phyloP scores from a whole-genome alignment of 92 coral and sea anemone genomes.

The Parazoanthus swiftii region DNA sequence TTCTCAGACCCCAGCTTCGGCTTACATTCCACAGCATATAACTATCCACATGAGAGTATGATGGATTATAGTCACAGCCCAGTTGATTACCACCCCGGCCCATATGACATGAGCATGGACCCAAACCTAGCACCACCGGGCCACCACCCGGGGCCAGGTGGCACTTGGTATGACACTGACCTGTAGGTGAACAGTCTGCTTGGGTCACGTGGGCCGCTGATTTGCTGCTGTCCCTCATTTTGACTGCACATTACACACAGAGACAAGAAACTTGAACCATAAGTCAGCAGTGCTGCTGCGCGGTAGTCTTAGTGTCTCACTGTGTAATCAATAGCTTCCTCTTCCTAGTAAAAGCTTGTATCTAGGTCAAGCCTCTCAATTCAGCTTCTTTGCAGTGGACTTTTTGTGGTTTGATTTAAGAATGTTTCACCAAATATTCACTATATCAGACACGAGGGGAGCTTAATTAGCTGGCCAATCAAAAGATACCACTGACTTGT shows the following conservation, averaged over 20 bases:
- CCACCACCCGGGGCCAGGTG: constrained; percentile 77
- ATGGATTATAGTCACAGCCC: constrained; percentile 72
- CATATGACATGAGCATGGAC: constrained; percentile 73
- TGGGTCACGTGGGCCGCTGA: too few species aligned
- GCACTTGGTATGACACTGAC: constrained; percentile 90
- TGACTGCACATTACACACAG: constrained; percentile 13
- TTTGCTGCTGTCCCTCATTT: background rate
- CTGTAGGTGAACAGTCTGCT: constrained; percentile 47
- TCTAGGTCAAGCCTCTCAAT: background rate
- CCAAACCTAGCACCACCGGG: constrained; percentile 71
- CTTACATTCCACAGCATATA: constrained; percentile 66
- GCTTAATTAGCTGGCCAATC: background rate
- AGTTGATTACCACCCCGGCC: constrained; percentile 72
- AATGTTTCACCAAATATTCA: background rate
- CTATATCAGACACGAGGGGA: too few species aligned
- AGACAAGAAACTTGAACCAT: background rate
- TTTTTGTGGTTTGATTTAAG: background rate
- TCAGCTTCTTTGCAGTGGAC: background rate
- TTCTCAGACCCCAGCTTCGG: constrained; percentile 66
- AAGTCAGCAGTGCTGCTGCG: background rate
- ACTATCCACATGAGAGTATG: constrained; percentile 75
- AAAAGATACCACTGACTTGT: background rate
- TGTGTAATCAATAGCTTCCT: background rate
- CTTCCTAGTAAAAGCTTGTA: background rate
- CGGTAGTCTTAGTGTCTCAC: background rate